Evolutionary conservation across 1,140 invertebrate species (phyloP), one percentile per base, ranked within the genome.

Genomic region (Drosophila willistoni): DNA sequence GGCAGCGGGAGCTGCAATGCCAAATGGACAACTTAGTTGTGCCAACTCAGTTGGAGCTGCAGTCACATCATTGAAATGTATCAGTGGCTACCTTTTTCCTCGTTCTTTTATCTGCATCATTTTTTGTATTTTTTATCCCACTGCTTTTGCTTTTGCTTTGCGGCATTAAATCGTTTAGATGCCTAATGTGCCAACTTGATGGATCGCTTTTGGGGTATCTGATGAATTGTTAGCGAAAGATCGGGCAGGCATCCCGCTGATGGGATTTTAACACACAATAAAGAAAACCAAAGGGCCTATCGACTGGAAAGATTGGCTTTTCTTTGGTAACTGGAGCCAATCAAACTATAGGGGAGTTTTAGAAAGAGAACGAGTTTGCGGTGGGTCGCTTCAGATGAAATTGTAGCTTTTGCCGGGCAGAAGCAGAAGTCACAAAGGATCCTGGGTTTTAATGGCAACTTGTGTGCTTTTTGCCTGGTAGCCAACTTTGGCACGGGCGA

Each of bases 181-280:
- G 82, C 85, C 84, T 90, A 89, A 89, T 89, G 84, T 87, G 84
- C 81, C 84, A 89, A 90, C 74, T 89, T 89, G 85, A 89, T 90
- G 85, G 84, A 89, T 89, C 87, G 89, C 71, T 70, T 67, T 59
- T 25, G 56, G 55, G 33, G 33, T 13, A 64, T 29, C 77, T 67
- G 68, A 68, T 78, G 75, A 73, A 78, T 78, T 78, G 74, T 67
- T 77, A 34, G 74, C 41, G 44, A 70, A 17, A 62, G 73, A 9
- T 39, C 51, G 10, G 29, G n/a, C 44, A 12, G 68, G 71, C 81
- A 67, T 44, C 82, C 82, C 82, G 82, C 78, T 85, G 82, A 55
- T 85, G 81, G 67, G 81, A 80, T 64, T 61, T 68, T 55, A 36
- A 56, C 25, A 10, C 14, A n/a, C 14, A 13, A 44, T 12, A 56